phyloP scores from a whole-genome alignment of 2,113 vertebrate genomes.

The Leptobrachium leishanense region DNA sequence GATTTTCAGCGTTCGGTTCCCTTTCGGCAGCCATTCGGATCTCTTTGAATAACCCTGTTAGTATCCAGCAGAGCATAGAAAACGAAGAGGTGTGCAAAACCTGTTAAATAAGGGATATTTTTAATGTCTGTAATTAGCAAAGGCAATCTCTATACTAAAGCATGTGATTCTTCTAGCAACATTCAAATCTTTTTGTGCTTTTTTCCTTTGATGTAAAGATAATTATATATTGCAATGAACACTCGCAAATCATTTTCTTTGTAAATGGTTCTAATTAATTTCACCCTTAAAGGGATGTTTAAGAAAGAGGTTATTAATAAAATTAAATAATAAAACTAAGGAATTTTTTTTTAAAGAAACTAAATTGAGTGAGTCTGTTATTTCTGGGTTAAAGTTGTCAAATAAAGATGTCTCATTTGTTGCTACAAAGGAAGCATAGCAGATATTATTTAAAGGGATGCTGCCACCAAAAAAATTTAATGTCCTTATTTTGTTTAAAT shows the following conservation, averaged over 20 bases:
- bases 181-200: background rate
- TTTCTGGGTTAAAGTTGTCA: background rate
- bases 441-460: slow-evolving; percentile 18
- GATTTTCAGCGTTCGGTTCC: too few species aligned
- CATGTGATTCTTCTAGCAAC: slow-evolving; percentile 21
- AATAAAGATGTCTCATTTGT: slow-evolving; percentile 7
- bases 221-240: slow-evolving; percentile 66
- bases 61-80: background rate
- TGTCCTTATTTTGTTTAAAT: background rate
- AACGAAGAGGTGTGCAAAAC: background rate
- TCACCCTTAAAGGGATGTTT: slow-evolving; percentile 83
- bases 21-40: too few species aligned
- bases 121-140: slow-evolving; percentile 19
- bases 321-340: slow-evolving; percentile 55
- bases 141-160: slow-evolving; percentile 7
- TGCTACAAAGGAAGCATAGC: background rate
- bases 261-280: slow-evolving; percentile 84
- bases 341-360: slow-evolving; percentile 57
- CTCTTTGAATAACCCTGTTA: too few species aligned
- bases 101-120: slow-evolving; percentile 1
- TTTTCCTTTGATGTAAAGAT: slow-evolving; percentile 66
- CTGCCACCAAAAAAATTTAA: background rate
- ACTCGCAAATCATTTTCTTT: slow-evolving; percentile 83
- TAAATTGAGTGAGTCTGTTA: background rate
- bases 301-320: slow-evolving; percentile 73